A percentile compares a stretch with the other conserved stretches of the same genome.
These are phyloP conservation scores for Stenodera caucasica DNA, from an alignment of 2,888 invertebrate genomes.

Conservation along the genomic window DNA sequence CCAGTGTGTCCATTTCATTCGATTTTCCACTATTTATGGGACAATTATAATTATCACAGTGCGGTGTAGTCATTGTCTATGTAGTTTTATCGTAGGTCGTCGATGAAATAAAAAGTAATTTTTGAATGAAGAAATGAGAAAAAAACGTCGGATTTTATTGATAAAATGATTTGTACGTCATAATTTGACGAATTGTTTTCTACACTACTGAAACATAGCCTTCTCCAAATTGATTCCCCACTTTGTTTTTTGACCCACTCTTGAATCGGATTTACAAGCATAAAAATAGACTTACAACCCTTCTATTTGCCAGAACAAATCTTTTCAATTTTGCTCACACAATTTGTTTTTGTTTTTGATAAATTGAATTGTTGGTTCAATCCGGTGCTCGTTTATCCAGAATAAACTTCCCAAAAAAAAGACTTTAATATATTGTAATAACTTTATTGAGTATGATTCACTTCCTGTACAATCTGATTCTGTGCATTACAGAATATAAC, in stretches of 20 bases:
- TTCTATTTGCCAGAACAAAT: background rate
- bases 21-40: slow-evolving; percentile 39
- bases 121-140: background rate
- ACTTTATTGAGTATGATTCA: slow-evolving; percentile 55
- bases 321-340: no score
- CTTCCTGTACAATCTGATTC: slow-evolving; percentile 54
- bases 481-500: slow-evolving; percentile 53
- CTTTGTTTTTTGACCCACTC: slow-evolving; percentile 8
- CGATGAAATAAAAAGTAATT: no score
- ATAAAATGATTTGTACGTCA: slow-evolving; percentile 29
- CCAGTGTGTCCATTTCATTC: slow-evolving; percentile 54
- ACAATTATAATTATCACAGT: slow-evolving; percentile 1
- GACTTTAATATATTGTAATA: slow-evolving; percentile 36
- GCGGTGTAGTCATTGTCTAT: background rate
- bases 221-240: slow-evolving; percentile 17
- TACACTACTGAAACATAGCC: slow-evolving; percentile 5
- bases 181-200: slow-evolving; percentile 30
- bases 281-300: slow-evolving; percentile 22
- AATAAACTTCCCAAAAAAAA: background rate
- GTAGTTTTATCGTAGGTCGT: slow-evolving; percentile 1
- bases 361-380: background rate
- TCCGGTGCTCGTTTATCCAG: background rate
- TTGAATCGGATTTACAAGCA: slow-evolving; percentile 9
- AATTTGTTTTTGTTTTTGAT: background rate
- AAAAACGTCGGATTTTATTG: slow-evolving; percentile 33